Percentiles rank a stretch among this genome's conserved stretches.
Conservation (phyloP, 2,113 vertebrate genomes). For the Muntiacus reevesi region DNA sequence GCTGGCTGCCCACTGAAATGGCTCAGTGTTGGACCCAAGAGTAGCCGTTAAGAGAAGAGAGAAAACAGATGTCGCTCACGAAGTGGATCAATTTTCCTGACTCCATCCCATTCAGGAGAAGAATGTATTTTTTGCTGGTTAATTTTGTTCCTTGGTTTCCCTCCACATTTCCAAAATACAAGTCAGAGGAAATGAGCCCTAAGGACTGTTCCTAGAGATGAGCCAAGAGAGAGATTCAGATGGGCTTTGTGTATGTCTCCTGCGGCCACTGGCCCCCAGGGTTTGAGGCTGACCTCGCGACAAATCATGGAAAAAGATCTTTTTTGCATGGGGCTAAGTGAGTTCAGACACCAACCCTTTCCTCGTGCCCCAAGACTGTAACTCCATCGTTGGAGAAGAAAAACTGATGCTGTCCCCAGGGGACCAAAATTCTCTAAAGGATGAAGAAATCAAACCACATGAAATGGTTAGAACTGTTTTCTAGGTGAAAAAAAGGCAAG, state of each 20-base stretch:
- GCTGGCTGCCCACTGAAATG: background rate
- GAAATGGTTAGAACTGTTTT: background rate
- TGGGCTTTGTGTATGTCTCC: background rate
- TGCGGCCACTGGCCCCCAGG: background rate
- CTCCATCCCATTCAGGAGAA: background rate
- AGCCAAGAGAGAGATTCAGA: background rate
- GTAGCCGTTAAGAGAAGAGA: slow-evolving; percentile 31
- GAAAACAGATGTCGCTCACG: background rate
- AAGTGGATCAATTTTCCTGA: slow-evolving; percentile 2
- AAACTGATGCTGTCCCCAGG: background rate
- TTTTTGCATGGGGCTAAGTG: background rate
- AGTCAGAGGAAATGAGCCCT: slow-evolving; percentile 9
- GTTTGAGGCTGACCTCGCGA: background rate
- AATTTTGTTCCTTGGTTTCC: background rate
- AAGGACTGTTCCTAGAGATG: background rate
- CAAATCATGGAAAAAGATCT: background rate
- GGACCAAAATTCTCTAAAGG: background rate
- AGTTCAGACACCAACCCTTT: background rate
- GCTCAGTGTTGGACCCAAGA: background rate
- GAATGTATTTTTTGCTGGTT: background rate
- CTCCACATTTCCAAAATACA: slow-evolving; percentile 29
- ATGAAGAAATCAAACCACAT: slow-evolving; percentile 30
- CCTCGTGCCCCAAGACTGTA: background rate
- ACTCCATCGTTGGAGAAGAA: slow-evolving; percentile 13
- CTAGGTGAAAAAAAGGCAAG: background rate